Evolutionary conservation across 2,888 invertebrate genomes (phyloP).

Genomic region (Ethmia dodecea): DNA sequence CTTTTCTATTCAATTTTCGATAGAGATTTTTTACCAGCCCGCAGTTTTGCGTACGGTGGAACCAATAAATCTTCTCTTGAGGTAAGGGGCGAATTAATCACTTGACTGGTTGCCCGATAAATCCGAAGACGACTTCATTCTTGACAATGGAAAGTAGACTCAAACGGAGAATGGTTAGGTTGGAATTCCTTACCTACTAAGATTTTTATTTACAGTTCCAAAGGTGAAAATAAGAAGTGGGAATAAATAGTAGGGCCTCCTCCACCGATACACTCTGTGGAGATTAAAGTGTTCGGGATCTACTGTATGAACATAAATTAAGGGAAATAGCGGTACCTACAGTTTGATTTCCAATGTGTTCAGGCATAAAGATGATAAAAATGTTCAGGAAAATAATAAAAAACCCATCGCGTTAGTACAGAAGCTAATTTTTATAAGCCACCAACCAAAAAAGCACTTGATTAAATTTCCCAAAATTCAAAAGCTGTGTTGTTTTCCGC

Average conservation of each 20-base stretch:
- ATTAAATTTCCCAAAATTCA: constrained; percentile 62
- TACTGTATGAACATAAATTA: constrained; percentile 58
- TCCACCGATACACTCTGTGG: constrained; percentile 63
- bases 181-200: constrained; percentile 28
- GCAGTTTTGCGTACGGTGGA: constrained; percentile 76
- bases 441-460: constrained; percentile 48
- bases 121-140: constrained; percentile 36
- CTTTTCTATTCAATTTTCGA: constrained; percentile 78
- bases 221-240: constrained; percentile 74
- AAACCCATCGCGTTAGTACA: neutral
- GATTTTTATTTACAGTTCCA: constrained; percentile 55
- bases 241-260: constrained; percentile 66
- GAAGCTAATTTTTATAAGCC: constrained; percentile 18
- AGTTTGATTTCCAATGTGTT: too few relatives aligned
- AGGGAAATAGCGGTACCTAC: constrained; percentile 41
- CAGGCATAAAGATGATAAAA: too few relatives aligned
- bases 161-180: constrained; percentile 30
- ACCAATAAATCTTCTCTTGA: constrained; percentile 75
- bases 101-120: constrained; percentile 59
- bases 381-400: too few relatives aligned
- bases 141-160: constrained; percentile 36
- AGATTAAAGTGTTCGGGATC: constrained; percentile 72
- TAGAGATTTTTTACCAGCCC: constrained; percentile 76
- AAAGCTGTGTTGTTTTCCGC: constrained; percentile 63
- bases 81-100: constrained; percentile 76